Percentiles rank a stretch among this genome's conserved stretches.
phyloP scores from a whole-genome alignment of 2,797 vertebrate genomes.

The Lepidocolaptes lacrymiger region DNA sequence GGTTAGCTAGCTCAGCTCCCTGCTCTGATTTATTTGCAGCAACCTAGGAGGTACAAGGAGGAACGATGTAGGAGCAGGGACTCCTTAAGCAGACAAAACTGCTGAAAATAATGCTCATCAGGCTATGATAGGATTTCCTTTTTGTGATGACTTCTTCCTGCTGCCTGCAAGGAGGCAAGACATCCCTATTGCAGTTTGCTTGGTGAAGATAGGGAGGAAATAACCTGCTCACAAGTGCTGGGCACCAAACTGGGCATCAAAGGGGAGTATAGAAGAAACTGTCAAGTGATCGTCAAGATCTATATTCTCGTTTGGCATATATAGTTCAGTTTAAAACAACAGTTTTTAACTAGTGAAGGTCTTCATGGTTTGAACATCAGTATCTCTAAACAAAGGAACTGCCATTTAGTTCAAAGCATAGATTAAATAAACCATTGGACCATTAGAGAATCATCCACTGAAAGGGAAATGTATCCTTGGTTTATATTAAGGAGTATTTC shows the following conservation, averaged over 20 bases:
- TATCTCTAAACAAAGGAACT: not conserved
- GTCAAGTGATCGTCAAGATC: not conserved
- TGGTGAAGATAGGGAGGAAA: not conserved
- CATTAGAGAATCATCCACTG: not conserved
- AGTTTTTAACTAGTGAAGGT: not conserved
- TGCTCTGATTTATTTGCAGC: conserved; percentile 1
- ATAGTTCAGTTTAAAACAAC: not conserved
- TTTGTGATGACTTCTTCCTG: not conserved
- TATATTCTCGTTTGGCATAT: not conserved
- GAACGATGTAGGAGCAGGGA: not conserved
- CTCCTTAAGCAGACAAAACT: not conserved
- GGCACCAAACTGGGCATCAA: not conserved
- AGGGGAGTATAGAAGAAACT: not conserved
- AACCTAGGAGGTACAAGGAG: not conserved
- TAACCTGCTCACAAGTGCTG: not conserved
- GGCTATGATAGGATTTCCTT: not conserved
- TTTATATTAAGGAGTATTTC: not conserved
- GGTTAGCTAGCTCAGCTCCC: conserved; percentile 3
- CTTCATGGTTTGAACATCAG: not conserved
- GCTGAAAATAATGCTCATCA: not conserved
- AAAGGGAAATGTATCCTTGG: not conserved
- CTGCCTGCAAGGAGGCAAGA: not conserved
- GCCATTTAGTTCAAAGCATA: not conserved
- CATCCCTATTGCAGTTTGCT: not conserved
- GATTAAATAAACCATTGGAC: not conserved